Conservation (phyloP, 2,113 vertebrate genomes). For the human region DNA sequence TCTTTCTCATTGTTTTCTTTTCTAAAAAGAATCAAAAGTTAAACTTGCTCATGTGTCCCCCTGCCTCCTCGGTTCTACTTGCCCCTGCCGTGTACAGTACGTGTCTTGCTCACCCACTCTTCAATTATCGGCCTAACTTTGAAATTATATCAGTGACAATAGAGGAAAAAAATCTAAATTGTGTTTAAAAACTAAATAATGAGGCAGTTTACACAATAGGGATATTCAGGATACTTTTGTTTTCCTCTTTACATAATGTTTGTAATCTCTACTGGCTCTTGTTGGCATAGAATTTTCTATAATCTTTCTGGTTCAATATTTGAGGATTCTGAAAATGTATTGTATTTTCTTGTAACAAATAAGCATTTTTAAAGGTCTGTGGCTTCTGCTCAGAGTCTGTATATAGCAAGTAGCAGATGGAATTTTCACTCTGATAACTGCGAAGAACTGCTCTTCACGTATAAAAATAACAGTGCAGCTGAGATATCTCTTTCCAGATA, state of each 20-base stretch:
- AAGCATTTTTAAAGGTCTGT: conserved; percentile 58
- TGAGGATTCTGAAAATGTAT: conserved; percentile 60
- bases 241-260: neutral
- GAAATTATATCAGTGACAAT: conserved; percentile 55
- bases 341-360: conserved; percentile 66
- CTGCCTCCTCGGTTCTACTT: neutral
- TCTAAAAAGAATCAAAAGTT: neutral
- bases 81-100: neutral
- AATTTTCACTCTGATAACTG: conserved; percentile 62
- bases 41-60: neutral
- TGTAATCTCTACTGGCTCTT: conserved; percentile 35
- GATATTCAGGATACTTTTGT: neutral
- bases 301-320: conserved; percentile 49
- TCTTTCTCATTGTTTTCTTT: neutral
- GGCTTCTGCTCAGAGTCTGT: conserved; percentile 3
- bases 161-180: neutral
- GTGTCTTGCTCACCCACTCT: neutral
- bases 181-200: conserved; percentile 59
- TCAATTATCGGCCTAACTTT: conserved; percentile 55
- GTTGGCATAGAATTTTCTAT: conserved; percentile 29
- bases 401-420: conserved; percentile 11
- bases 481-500: neutral
- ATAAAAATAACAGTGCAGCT: conserved; percentile 36
- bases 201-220: conserved; percentile 4
- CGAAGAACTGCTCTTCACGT: conserved; percentile 24